A percentile compares a stretch with the other conserved stretches of the same genome.
Conservation (phyloP, 2,888 invertebrate species). For the Phyto melanocephala region DNA sequence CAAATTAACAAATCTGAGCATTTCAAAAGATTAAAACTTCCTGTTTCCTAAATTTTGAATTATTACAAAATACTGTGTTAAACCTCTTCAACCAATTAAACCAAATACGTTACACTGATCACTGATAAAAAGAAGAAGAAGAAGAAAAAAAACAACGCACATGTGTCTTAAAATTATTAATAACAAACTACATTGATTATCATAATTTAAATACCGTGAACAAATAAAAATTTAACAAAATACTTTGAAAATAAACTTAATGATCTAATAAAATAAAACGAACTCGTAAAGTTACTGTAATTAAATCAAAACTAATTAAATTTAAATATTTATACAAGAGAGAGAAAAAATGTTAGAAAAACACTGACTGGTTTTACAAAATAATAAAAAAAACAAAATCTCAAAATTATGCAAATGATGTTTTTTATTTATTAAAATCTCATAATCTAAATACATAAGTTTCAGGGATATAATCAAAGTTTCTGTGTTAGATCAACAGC, state of each 20-base stretch:
- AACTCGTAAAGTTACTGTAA: constrained; percentile 56
- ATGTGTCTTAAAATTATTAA: constrained; percentile 8
- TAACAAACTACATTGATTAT: constrained; percentile 42
- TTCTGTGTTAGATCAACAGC: constrained; percentile 52
- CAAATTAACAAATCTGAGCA: too few relatives aligned
- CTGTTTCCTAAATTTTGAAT: not conserved
- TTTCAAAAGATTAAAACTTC: not conserved
- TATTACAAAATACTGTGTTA: not conserved
- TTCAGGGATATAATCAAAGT: constrained; percentile 19
- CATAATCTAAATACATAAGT: constrained; percentile 43
- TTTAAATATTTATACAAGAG: constrained; percentile 47
- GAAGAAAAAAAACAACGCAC: not conserved
- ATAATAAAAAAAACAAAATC: constrained; percentile 2
- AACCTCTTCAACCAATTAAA: constrained; percentile 5
- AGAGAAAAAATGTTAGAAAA: not conserved
- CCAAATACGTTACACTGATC: constrained; percentile 23
- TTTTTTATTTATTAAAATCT: constrained; percentile 48
- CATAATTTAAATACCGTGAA: constrained; percentile 46
- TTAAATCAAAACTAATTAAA: constrained; percentile 63
- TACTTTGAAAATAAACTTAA: constrained; percentile 39
- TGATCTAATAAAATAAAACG: constrained; percentile 46
- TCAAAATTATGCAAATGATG: constrained; percentile 57
- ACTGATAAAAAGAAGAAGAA: not conserved
- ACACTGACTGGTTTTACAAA: not conserved
- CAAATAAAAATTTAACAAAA: constrained; percentile 33